phyloP scores from a whole-genome alignment of 2,797 vertebrate species.

The Pseudomugil tenellus region DNA sequence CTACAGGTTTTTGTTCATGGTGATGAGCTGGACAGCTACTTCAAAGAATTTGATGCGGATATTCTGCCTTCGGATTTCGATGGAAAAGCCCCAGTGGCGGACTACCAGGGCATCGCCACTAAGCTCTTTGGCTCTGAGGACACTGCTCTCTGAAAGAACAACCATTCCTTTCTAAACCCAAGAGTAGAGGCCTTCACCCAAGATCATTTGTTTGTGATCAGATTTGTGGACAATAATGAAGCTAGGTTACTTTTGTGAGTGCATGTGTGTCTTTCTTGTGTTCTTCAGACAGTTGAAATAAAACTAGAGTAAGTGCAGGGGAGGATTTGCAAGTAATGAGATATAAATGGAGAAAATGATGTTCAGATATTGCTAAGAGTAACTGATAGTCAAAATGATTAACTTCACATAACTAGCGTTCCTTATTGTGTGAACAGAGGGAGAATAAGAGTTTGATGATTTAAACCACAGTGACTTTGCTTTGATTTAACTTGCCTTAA shows the following conservation, averaged over 20 bases:
- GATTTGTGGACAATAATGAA: slow-evolving; percentile 35
- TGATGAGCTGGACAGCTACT: slow-evolving; percentile 89
- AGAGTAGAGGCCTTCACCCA: slow-evolving; percentile 32
- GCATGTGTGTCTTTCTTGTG: background rate
- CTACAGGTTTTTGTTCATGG: slow-evolving; percentile 92
- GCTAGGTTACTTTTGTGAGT: slow-evolving; percentile 22
- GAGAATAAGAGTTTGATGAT: slow-evolving; percentile 8
- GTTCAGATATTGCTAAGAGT: slow-evolving; percentile 45
- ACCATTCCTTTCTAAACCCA: slow-evolving; percentile 9
- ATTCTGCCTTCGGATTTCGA: slow-evolving; percentile 92
- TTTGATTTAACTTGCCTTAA: slow-evolving; percentile 40
- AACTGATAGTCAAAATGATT: slow-evolving; percentile 30
- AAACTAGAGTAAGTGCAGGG: slow-evolving; percentile 43
- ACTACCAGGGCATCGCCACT: slow-evolving; percentile 85
- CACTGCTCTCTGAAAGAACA: slow-evolving; percentile 86
- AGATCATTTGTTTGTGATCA: slow-evolving; percentile 37
- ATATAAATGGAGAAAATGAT: slow-evolving; percentile 25
- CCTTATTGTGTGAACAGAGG: slow-evolving; percentile 2
- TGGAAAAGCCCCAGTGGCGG: slow-evolving; percentile 86
- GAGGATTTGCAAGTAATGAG: slow-evolving; percentile 20
- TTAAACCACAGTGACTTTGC: slow-evolving; percentile 10
- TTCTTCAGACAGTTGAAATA: slow-evolving; percentile 25
- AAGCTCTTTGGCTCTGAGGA: slow-evolving; percentile 93
- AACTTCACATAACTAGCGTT: slow-evolving; percentile 17
- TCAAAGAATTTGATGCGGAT: slow-evolving; percentile 88